Base-by-base conservation (phyloP, 2,797 vertebrate genomes). In the Lophius americanus region DNA sequence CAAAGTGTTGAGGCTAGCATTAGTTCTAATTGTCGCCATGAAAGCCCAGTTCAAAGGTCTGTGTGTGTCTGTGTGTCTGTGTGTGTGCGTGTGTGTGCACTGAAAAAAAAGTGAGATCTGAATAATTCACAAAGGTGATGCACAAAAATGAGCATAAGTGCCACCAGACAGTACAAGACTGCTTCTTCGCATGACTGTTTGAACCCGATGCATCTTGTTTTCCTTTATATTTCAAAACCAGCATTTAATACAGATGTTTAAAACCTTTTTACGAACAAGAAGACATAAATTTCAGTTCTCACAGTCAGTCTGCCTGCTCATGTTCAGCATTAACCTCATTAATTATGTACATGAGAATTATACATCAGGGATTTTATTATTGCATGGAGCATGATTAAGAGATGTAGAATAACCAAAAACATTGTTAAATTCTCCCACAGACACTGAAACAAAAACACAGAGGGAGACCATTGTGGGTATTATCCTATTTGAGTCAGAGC, bases 31-130 rank as follows among this genome's bases (percentile, higher is more conserved):
- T 75, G 70, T 79, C 64, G 56, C 75, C 68, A 70, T 64, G 63
- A 70, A 63, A 66, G 63, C 65, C 37, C 13, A 74, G 89, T 91
- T 92, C 82, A 92, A 91, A 90, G 88, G 76, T 81, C 42, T 76
- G 41, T 70, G 50, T 70, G 23, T 72, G 52, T 66, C 8, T 53
- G 41, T 70, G 39, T 52, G 41, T 35, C 41, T 71, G 49, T 53
- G 50, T 71, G 37, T 56, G 63, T 71, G 56, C 75, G 38, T 60
- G 62, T 70, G 58, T 73, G 47, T 39, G 46, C 49, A 42, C 39
- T 70, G 38, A 74, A 59, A 70, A 68, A 57, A 59, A 37, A 58
- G 43, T 49, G 69, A 13, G 49, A 42, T 54, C 60, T 38, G 14
- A 69, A 44, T 62, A 33, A 73, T 68, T 77, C 74, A 74, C 66